phyloP scores from a whole-genome alignment of 2,888 invertebrate species.

The Microplitis manilae region DNA sequence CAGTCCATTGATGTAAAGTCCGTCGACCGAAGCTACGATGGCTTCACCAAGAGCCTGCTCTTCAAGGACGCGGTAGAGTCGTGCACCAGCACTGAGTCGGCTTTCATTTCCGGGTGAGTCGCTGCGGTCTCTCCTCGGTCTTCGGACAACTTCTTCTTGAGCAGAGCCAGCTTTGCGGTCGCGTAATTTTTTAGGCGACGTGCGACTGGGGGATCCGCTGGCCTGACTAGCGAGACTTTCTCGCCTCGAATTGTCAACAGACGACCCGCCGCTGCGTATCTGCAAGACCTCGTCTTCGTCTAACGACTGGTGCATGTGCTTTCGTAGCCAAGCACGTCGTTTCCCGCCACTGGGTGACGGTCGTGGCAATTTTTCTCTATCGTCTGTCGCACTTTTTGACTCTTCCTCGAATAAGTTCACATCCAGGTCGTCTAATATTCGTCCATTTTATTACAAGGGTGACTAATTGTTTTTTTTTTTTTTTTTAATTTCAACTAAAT shows the following conservation, averaged over 20 bases:
- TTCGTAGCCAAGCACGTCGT: conserved; percentile 66
- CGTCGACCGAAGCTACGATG: conserved; percentile 60
- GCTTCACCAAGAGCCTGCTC: conserved; percentile 67
- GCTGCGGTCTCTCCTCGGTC: conserved; percentile 55
- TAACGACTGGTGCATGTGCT: conserved; percentile 60
- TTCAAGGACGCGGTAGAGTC: conserved; percentile 69
- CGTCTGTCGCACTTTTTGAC: conserved; percentile 53
- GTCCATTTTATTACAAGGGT: background rate
- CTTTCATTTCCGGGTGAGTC: conserved; percentile 60
- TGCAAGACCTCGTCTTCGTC: conserved; percentile 60
- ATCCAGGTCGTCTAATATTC: conserved; percentile 69
- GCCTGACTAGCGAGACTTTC: conserved; percentile 60
- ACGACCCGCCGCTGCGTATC: conserved; percentile 54
- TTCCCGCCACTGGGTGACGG: conserved; percentile 51
- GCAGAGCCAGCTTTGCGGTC: conserved; percentile 50
- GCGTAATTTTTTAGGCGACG: conserved; percentile 63
- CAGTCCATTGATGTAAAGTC: conserved; percentile 58
- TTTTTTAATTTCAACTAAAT: background rate
- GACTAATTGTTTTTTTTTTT: background rate
- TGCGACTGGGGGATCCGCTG: conserved; percentile 63
- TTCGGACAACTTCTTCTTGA: conserved; percentile 55
- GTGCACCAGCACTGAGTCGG: conserved; percentile 65
- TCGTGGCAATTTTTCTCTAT: conserved; percentile 37
- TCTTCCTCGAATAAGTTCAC: conserved; percentile 66
- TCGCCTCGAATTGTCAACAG: conserved; percentile 63